These are phyloP conservation scores for Bergia sp. DNA, from an alignment of 92 coral and sea anemone species.

Conservation along the genomic window DNA sequence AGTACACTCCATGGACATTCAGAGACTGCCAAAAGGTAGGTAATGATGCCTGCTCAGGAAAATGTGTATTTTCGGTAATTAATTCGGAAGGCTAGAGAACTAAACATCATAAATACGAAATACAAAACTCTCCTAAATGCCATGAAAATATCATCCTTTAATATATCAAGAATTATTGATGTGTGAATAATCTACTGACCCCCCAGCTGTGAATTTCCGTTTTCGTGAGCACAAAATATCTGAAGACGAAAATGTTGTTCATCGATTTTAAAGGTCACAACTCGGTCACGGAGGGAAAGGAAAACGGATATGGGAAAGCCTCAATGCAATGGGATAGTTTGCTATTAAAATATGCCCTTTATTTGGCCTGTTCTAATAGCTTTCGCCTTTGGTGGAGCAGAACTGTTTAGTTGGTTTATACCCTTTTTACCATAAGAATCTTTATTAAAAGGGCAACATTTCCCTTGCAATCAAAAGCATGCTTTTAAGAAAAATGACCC, in stretches of 20 bases:
- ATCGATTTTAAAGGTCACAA: background rate
- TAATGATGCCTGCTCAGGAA: background rate
- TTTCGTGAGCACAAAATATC: background rate
- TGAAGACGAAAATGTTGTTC: background rate
- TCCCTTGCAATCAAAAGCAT: background rate
- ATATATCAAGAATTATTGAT: background rate
- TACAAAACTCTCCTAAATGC: background rate
- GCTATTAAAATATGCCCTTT: background rate
- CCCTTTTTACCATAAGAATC: too few species aligned
- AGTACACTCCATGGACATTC: constrained; percentile 46
- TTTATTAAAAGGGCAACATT: background rate
- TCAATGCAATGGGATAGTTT: background rate
- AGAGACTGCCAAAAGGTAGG: constrained; percentile 62
- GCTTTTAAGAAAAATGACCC: too few species aligned
- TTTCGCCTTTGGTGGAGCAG: too few species aligned
- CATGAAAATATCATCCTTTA: background rate
- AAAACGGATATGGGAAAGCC: background rate
- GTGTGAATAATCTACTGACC: too few species aligned
- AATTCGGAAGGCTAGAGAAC: background rate
- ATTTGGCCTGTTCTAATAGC: too few species aligned
- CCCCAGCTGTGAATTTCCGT: constrained; percentile 6
- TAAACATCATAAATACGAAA: background rate
- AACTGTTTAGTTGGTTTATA: too few species aligned
- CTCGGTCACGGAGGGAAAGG: background rate
- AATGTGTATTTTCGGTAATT: background rate